Conservation (phyloP, 2,888 invertebrate genomes). For the Marronus borbonicus region DNA sequence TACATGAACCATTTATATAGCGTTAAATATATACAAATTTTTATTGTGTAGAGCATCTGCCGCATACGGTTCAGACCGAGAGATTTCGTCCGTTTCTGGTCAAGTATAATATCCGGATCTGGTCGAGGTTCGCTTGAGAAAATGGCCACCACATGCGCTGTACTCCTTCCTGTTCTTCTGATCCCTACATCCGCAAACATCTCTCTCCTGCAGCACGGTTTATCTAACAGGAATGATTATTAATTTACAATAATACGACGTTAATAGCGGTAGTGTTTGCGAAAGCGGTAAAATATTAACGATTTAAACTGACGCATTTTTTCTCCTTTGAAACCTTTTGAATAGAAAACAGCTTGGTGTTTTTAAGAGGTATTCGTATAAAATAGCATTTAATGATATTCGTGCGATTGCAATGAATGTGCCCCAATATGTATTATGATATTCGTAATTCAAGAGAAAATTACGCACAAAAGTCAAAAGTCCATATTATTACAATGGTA, state of each 20-base stretch:
- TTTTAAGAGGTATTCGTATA: too few relatives aligned
- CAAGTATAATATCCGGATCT: constrained; percentile 39
- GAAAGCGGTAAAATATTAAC: not conserved
- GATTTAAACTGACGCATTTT: not conserved
- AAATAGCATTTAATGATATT: too few relatives aligned
- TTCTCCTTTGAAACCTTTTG: constrained; percentile 1
- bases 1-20: constrained; percentile 1
- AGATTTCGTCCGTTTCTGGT: constrained; percentile 37
- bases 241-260: constrained; percentile 19
- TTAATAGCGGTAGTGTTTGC: not conserved
- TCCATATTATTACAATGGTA: too few relatives aligned
- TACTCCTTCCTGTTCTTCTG: constrained; percentile 22
- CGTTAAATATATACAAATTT: not conserved
- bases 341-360: too few relatives aligned
- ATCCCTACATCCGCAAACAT: constrained; percentile 26
- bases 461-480: too few relatives aligned
- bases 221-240: constrained; percentile 21
- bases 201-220: constrained; percentile 6
- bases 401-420: too few relatives aligned
- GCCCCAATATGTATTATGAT: too few relatives aligned
- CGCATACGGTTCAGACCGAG: not conserved
- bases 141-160: constrained; percentile 10
- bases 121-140: constrained; percentile 6
- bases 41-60: constrained; percentile 7
- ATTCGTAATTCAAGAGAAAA: too few relatives aligned